A percentile compares a stretch with the other conserved stretches of the same genome.
These are phyloP conservation scores for Agrilus biguttatus DNA, from an alignment of 2,888 invertebrate species.

Conservation along the genomic window DNA sequence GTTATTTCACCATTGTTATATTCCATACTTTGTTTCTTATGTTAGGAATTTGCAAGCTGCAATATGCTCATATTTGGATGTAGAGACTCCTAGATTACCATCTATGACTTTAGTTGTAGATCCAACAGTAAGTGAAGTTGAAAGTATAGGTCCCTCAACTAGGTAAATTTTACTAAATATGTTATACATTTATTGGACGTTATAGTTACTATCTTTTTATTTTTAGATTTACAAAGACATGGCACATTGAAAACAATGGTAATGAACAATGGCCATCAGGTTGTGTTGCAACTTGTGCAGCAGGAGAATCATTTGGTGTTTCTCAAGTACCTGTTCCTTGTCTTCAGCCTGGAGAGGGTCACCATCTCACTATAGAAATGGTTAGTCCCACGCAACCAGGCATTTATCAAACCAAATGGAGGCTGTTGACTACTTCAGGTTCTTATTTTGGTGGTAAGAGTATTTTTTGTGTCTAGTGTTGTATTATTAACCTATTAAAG, in stretches of 20 bases:
- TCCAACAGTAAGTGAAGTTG: conserved; percentile 62
- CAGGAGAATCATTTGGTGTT: conserved; percentile 49
- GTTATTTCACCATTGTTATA: neutral
- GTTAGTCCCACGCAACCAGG: conserved; percentile 62
- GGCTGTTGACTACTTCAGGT: conserved; percentile 74
- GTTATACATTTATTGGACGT: too few species aligned
- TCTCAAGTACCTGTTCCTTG: conserved; percentile 50
- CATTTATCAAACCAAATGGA: conserved; percentile 75
- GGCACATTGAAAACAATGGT: conserved; percentile 81
- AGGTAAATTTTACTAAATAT: conserved; percentile 24
- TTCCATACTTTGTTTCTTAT: conserved; percentile 16
- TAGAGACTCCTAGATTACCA: conserved; percentile 60
- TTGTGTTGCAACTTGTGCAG: conserved; percentile 61
- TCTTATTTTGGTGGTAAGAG: conserved; percentile 80
- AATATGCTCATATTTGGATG: conserved; percentile 89
- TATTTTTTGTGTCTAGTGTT: neutral
- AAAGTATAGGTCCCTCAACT: conserved; percentile 55
- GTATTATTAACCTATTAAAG: too few species aligned
- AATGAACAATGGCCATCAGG: conserved; percentile 77
- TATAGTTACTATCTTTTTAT: neutral
- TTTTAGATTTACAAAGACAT: conserved; percentile 67
- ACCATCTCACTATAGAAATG: conserved; percentile 65
- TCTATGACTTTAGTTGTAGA: conserved; percentile 63
- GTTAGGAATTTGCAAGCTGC: conserved; percentile 95
- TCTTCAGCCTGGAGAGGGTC: conserved; percentile 61